Evolutionary conservation across 2,888 invertebrate species (phyloP), one percentile per base, ranked within the genome.

Genomic region (Tortricodes alternella): DNA sequence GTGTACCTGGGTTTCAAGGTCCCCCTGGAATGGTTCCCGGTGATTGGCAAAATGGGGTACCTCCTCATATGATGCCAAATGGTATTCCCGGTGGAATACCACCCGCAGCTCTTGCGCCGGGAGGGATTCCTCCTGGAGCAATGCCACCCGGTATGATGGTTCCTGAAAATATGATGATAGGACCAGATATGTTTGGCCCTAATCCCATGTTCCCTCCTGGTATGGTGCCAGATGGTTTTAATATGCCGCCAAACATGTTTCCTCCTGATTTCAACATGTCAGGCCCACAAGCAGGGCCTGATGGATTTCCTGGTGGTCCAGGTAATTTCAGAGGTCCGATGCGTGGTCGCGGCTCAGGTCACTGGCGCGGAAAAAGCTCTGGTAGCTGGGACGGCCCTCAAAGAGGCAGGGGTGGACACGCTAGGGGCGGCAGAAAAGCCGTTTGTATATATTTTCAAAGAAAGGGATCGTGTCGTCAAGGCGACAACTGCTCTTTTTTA

Each of bases 401-500:
- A 58, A 81, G 92, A 69, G 91, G 92, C 7, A 81, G 91, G 34
- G 89, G 89, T 11, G 85, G 85, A n/a, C 86, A 91, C 32, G 80
- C 89, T 9, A 91, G 92, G 56, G 91, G 92, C 60, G 91, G 77
- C 34, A 92, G 91, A 32, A 93, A 90, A 70, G 84, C 92, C 44
- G 86, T 94, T 9, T 97, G 97, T 76, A 94, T 95, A 76, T 95
- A 96, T 77, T 95, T 95, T 72, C 94, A 95, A 76, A 94, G 94
- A 70, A 94, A 93, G 67, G 97, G 97, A 0, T 95, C 93, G 60
- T 97, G 97, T 85, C 91, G 96, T 46, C 93, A 95, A 74, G 96
- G 96, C 52, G 95, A 95, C 67, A 94, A 94, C 66, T 98, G 97
- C 84, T 93, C 94, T 50, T 97, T 95, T 80, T 87, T 96, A 65